These are phyloP conservation scores for Stichodactyla helianthus DNA, from an alignment of 64 coral and sea anemone species.

Conservation along the genomic window DNA sequence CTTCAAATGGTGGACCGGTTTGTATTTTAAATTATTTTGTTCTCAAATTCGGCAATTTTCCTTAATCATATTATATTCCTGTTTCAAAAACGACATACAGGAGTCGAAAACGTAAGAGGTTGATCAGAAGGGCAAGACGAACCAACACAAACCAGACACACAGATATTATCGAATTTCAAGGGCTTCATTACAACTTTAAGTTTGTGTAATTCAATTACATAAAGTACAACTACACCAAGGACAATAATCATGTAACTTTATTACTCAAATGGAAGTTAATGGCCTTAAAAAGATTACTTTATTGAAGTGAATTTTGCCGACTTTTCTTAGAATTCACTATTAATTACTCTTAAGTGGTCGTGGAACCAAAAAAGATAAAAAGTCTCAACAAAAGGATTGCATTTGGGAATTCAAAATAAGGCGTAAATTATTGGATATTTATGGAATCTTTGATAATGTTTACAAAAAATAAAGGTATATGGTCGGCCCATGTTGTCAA, in stretches of 20 bases:
- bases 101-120: neutral
- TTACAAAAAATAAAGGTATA: neutral
- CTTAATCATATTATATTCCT: too few species aligned
- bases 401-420: neutral
- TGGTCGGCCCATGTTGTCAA: neutral
- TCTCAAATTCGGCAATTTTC: too few species aligned
- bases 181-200: slow-evolving; percentile 7
- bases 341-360: slow-evolving; percentile 15
- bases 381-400: neutral
- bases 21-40: neutral
- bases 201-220: slow-evolving; percentile 6
- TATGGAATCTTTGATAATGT: neutral
- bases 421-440: neutral
- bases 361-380: neutral
- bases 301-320: slow-evolving; percentile 3
- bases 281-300: slow-evolving; percentile 12
- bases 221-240: neutral
- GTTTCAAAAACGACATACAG: neutral
- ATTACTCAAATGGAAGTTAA: slow-evolving; percentile 9
- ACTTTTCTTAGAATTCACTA: neutral
- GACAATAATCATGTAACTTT: neutral
- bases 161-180: neutral
- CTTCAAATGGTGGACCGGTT: neutral
- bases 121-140: neutral
- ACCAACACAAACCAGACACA: neutral